A percentile compares a stretch with the other conserved stretches of the same genome.
phyloP scores from a whole-genome alignment of 2,113 vertebrate genomes.

The Oncorhynchus masou region DNA sequence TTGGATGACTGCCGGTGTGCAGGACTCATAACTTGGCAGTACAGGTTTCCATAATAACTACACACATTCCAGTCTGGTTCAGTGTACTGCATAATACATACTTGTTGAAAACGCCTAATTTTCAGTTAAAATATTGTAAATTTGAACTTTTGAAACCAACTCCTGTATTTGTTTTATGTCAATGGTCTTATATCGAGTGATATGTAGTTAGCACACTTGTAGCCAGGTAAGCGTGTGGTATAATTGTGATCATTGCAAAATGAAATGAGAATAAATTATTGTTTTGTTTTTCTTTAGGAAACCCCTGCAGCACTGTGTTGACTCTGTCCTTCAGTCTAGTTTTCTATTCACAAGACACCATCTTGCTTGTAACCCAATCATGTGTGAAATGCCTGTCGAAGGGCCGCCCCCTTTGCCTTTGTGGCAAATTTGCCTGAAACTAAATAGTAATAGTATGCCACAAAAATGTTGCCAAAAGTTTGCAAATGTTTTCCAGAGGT shows the following conservation, averaged over 20 bases:
- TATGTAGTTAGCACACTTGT: conserved; percentile 85
- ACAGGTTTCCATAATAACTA: conserved; percentile 28
- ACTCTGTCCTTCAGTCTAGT: not conserved
- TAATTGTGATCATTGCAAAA: conserved; percentile 82
- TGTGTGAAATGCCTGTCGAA: not conserved
- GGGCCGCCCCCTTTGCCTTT: too few relatives aligned
- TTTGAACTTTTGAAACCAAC: conserved; percentile 78
- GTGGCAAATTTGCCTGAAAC: too few relatives aligned
- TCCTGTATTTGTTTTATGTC: conserved; percentile 85
- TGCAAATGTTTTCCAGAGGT: too few relatives aligned
- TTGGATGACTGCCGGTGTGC: conserved; percentile 61
- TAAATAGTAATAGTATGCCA: too few relatives aligned
- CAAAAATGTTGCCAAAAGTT: too few relatives aligned
- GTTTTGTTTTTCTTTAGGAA: conserved; percentile 60
- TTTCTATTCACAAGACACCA: not conserved
- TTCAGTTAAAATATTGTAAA: conserved; percentile 79
- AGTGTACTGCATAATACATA: conserved; percentile 48
- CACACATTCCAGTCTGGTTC: conserved; percentile 45
- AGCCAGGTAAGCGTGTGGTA: conserved; percentile 86
- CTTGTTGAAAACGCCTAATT: conserved; percentile 65
- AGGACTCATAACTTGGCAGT: conserved; percentile 64
- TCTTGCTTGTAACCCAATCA: not conserved
- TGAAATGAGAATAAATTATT: conserved; percentile 91
- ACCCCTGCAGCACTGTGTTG: not conserved
- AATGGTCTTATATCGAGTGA: conserved; percentile 81